Evolutionary conservation across 37 sponge, comb jelly and placozoan species (phyloP), one percentile per base, ranked within the genome.

Genomic region (Oopsacas minuta): DNA sequence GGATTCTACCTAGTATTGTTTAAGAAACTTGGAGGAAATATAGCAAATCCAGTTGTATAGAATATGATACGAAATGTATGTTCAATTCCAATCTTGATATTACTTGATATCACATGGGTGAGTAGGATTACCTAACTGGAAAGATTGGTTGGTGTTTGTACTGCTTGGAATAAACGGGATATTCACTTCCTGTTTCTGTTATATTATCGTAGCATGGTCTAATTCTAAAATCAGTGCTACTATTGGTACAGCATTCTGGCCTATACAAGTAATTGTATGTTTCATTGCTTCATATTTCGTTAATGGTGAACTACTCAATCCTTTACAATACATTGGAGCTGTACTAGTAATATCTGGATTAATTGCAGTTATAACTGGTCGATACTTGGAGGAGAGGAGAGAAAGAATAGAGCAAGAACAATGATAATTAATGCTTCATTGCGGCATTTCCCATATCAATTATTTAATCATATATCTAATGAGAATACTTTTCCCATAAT

Each of bases 171-270:
- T 52, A 42, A 36, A 32, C 23, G 86, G 86, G 23, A 85, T 85
- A 81, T 85, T 94, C 37, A 82, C 91, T 10, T 90, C 92, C 0
- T 89, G 90, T 81, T 83, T 94, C 23, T 94, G 95, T 86, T 94
- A 90, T 53, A 83, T 92, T 36, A 87, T 94, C 36, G 52, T 92
- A 82, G 89, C 91, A 10, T 94, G 95, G 95, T 61, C 90, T 36
- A 92, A 90, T 52, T 39, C 87, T 22, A 90, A 92, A 30, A 81
- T 90, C 36, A 84, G 90, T 39, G 38, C 91, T 37, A 86, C 89
- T 23, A 38, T 94, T 8, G 91, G 90, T 25, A 89, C 95, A 37
- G 95, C 92, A 22, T 94, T 92, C 84, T 94, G 92, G 92, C 95
- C 95, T 38, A n/a, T 89, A 28, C 95, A 94, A 88, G 95, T 94